Percentiles rank a stretch among this genome's conserved stretches.
These are phyloP conservation scores for Mythimna pallens DNA, from an alignment of 2,888 invertebrate genomes.

Conservation along the genomic window DNA sequence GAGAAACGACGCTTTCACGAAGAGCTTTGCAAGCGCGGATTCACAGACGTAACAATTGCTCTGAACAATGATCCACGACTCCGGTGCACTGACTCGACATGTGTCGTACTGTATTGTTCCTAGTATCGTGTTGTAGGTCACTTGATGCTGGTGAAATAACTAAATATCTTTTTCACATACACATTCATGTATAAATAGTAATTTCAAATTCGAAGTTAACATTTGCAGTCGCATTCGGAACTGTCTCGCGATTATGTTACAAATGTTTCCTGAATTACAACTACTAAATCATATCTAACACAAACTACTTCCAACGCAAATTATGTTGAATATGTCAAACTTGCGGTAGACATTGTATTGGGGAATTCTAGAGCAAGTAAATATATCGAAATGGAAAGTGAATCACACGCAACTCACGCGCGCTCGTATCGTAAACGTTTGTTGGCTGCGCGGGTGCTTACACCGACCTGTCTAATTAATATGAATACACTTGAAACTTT, in stretches of 20 bases:
- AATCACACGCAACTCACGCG: constrained; percentile 65
- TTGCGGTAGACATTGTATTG: constrained; percentile 57
- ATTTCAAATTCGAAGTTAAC: background rate
- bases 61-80: constrained; percentile 81
- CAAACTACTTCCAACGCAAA: constrained; percentile 17
- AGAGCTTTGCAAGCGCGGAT: constrained; percentile 71
- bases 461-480: constrained; percentile 47
- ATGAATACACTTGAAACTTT: constrained; percentile 25
- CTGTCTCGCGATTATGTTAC: background rate
- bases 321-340: constrained; percentile 57
- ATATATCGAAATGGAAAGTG: constrained; percentile 79
- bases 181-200: background rate
- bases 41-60: constrained; percentile 79
- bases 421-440: constrained; percentile 37
- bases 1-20: constrained; percentile 87
- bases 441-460: constrained; percentile 43
- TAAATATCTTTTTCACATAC: background rate
- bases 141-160: constrained; percentile 36
- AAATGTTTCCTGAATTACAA: constrained; percentile 16
- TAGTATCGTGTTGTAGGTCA: constrained; percentile 43
- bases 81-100: constrained; percentile 73
- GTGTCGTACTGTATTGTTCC: constrained; percentile 46
- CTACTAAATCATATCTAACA: constrained; percentile 11
- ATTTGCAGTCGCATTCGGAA: constrained; percentile 6
- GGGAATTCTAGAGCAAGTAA: constrained; percentile 65